Conservation (phyloP, 2,113 vertebrate genomes). For the Mastomys natalensis region DNA sequence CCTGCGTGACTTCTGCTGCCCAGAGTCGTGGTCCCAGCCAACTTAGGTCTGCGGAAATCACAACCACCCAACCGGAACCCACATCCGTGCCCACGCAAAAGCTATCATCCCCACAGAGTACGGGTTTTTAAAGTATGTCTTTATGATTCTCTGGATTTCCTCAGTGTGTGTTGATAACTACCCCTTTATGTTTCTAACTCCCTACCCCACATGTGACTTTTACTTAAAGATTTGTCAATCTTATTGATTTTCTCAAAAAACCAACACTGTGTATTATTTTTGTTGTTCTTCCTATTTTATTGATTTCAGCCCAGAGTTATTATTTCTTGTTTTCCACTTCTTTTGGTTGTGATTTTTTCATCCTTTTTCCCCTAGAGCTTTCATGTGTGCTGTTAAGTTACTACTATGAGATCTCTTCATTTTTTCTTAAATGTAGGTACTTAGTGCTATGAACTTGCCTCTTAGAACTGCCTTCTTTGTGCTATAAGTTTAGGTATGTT, state of each 20-base stretch:
- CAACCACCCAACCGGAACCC: no score
- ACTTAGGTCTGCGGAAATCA: no score
- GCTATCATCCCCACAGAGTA: no score
- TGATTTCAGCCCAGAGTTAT: neutral
- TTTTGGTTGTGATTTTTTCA: neutral
- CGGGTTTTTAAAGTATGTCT: neutral
- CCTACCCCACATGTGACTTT: neutral
- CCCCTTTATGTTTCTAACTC: neutral
- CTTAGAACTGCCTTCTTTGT: neutral
- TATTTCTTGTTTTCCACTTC: neutral
- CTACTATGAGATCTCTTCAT: neutral
- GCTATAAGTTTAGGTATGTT: neutral
- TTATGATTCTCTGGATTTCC: neutral
- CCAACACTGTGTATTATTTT: neutral
- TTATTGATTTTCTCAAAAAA: neutral
- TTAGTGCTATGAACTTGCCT: neutral
- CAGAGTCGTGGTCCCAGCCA: no score
- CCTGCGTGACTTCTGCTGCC: no score
- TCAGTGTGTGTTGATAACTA: neutral
- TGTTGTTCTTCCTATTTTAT: neutral
- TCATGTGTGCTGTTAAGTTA: neutral
- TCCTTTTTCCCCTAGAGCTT: neutral
- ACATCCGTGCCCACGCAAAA: no score
- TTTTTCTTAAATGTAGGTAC: neutral
- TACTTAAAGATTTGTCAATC: neutral